Base-by-base conservation (phyloP, 2,797 vertebrate genomes). In the Mormyrus hasselquistii region DNA sequence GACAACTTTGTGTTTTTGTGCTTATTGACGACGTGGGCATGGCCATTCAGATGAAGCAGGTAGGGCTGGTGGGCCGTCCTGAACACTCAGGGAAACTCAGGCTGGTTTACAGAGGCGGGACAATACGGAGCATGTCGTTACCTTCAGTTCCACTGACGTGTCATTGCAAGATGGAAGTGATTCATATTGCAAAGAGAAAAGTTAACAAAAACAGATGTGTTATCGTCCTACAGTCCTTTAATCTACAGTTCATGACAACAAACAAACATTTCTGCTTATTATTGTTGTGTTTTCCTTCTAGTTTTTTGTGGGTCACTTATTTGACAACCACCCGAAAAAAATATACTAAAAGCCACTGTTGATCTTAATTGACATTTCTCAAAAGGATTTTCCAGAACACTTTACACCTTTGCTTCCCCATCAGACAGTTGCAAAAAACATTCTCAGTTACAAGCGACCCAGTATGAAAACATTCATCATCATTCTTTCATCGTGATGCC, bases 181-280 rank as follows among this genome's bases (percentile, higher is more conserved):
- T 82, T 82, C 76, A 82, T 82, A 82, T 82, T 47, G 76, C 41
- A 47, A 47, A 82, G 16, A n/a, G 41, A 47, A 82, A 82, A 82
- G 6, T 82, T 82, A 82, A 79, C 34, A 47, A 82, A 82, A 82
- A 82, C 41, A 82, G 19, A 82, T 47, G 76, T 44, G 16, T 82
- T 44, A 82, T 82, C 41, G 38, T 47, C 12, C 41, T 9, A 82
- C 8, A 47, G 47, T 22, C 76, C 76, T 94, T 92, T 49, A 89
- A 88, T 87, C 34, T 65, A 7, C 91, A 93, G 93, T 93, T 93
- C 92, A 90, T 90, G 16, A 82, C 76, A 82, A 82, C 41, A 82
- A 82, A 47, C 76, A 82, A 82, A 41, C n/a, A 44, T 47, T 47
- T 82, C 41, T 82, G 16, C 14, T 16, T 44, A 14, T 76, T 44